Evolutionary conservation across 2,113 vertebrate species (phyloP), one percentile per base, ranked within the genome.

Genomic region (Hippoglossus stenolepis): DNA sequence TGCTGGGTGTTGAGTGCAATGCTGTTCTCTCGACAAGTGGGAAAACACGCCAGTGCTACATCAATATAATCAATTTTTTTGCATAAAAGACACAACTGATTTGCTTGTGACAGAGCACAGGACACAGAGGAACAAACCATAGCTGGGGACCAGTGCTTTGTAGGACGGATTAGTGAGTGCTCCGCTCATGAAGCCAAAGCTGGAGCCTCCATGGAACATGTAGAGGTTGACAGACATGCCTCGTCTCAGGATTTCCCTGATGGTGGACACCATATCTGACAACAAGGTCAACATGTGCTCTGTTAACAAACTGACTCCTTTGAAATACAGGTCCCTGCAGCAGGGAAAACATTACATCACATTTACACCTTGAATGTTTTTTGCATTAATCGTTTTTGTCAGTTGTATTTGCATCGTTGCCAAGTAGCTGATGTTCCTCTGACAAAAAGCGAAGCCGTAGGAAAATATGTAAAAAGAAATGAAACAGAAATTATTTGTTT

Each of bases 191-290:
- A 99, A 99, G 43, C 98, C 98, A 12, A 98, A 99, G 83, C 96
- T 99, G 79, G 97, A 97, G 70, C 98, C 98, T 56, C 97, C 97
- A 0, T 98, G 97, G 89, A 99, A 98, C 98, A 98, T 98, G 92
- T 98, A 97, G 61, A 99, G 89, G 62, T 98, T 98, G 87, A 99
- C 90, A 18, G 97, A 98, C 56, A 96, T 95, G 69, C 96, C 97
- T 0, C 89, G 83, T 15, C 94, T 91, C 40, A 98, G 81, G 23
- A 96, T 76, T 43, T 94, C 94, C 10, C 95, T 91, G 10, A 97
- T 91, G 0, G 94, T 93, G 1, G 94, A 93, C 74, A 97, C 86
- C 93, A 97, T 94, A 63, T 96, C 97, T 99, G 90, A 10, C 2
- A 43, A 81, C n/a, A 80, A 18, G 54, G 17, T 62, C 11, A 63